Conservation (phyloP, 2,113 vertebrate genomes). For the Psittacula cyanocephala region DNA sequence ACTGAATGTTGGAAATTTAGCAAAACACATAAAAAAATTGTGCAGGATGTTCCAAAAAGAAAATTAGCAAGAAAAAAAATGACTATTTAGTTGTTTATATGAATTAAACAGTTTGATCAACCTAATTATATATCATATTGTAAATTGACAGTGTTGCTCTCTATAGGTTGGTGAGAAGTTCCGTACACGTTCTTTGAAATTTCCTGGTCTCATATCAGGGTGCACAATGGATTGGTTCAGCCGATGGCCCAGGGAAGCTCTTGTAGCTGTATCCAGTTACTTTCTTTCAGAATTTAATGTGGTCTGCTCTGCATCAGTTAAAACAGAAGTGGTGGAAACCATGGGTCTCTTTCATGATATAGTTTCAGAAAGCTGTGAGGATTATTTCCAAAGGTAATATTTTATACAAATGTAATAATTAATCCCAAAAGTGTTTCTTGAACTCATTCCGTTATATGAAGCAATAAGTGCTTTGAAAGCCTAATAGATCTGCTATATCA, state of each 20-base stretch:
- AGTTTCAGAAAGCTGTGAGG: constrained; percentile 78
- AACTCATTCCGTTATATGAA: not conserved
- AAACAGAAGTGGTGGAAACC: constrained; percentile 73
- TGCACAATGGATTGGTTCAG: constrained; percentile 85
- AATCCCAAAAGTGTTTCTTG: not conserved
- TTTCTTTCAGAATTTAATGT: constrained; percentile 74
- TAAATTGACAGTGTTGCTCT: not conserved
- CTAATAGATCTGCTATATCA: not conserved
- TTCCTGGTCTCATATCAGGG: constrained; percentile 81
- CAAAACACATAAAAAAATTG: not conserved
- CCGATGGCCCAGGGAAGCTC: constrained; percentile 77
- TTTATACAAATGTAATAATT: not conserved
- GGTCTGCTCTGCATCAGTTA: constrained; percentile 72
- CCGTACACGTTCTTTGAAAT: constrained; percentile 78
- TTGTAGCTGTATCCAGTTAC: constrained; percentile 76
- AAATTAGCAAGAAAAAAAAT: not conserved
- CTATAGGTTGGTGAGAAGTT: constrained; percentile 80
- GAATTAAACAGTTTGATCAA: not conserved
- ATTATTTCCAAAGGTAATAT: constrained; percentile 79
- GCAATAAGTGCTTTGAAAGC: not conserved
- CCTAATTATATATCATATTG: not conserved
- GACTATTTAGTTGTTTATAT: not conserved
- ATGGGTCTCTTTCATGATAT: constrained; percentile 80
- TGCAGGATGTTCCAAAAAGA: not conserved
- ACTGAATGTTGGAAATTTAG: not conserved